These are phyloP conservation scores for Myotis daubentonii DNA, from an alignment of 2,797 vertebrate species.

Conservation along the genomic window DNA sequence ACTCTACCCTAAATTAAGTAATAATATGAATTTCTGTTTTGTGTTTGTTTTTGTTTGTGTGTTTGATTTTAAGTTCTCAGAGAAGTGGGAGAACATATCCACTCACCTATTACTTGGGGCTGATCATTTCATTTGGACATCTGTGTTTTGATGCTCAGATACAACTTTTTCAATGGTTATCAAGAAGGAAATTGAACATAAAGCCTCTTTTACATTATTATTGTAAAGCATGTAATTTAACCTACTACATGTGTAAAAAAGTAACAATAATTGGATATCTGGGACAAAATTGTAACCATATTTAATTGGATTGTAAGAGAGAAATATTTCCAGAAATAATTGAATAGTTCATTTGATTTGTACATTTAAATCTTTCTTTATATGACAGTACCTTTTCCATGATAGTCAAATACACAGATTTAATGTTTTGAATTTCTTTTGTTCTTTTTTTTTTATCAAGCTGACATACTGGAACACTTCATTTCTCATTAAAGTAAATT, in stretches of 20 bases:
- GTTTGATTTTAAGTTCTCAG: not conserved
- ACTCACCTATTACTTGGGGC: not conserved
- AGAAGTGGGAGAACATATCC: not conserved
- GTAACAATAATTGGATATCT: not conserved
- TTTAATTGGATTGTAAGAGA: not conserved
- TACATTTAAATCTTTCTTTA: not conserved
- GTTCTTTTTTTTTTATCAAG: not conserved
- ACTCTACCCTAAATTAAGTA: not conserved
- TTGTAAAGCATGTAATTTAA: not conserved
- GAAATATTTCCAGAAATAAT: not conserved
- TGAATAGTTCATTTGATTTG: not conserved
- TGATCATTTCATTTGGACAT: not conserved
- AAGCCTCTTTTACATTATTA: not conserved
- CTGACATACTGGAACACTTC: not conserved
- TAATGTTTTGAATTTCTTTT: not conserved
- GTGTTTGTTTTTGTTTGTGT: not conserved
- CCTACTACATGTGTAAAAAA: not conserved
- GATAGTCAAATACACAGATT: not conserved
- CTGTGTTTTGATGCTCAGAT: not conserved
- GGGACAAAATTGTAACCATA: not conserved
- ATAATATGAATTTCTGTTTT: not conserved
- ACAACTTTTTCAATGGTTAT: not conserved
- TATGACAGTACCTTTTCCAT: not conserved
- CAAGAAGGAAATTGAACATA: not conserved
- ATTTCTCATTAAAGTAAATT: conserved; percentile 59